phyloP scores from a whole-genome alignment of 2,113 vertebrate species.

The Meleagris gallopavo region DNA sequence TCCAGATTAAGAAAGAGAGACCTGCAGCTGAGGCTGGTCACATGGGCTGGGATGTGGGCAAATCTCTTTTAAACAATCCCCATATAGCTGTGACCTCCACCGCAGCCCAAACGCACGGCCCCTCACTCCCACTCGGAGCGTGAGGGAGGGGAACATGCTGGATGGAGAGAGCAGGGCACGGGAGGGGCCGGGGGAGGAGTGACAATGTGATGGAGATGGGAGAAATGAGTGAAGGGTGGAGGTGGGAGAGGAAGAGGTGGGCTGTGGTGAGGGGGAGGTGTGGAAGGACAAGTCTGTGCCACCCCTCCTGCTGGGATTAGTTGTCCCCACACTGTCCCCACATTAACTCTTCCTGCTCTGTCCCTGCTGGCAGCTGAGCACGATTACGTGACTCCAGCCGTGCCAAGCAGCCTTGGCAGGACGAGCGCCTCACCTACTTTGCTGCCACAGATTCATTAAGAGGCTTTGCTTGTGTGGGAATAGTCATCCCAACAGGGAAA shows the following conservation, averaged over 20 bases:
- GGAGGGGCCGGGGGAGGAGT: background rate
- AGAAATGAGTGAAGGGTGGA: background rate
- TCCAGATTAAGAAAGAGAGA: slow-evolving; percentile 90
- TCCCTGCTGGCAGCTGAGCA: slow-evolving; percentile 17
- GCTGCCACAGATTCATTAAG: slow-evolving; percentile 75
- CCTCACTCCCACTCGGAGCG: slow-evolving; percentile 32
- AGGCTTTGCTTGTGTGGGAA: slow-evolving; percentile 75
- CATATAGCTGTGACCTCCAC: slow-evolving; percentile 73
- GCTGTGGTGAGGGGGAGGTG: background rate
- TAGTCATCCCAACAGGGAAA: slow-evolving; percentile 54
- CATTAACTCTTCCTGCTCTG: slow-evolving; percentile 59
- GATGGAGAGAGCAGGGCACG: background rate
- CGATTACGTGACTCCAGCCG: slow-evolving; percentile 70
- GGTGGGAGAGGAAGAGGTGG: background rate
- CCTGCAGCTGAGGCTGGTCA: slow-evolving; percentile 86
- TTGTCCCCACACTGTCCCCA: slow-evolving; percentile 48
- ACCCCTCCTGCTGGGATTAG: slow-evolving; percentile 51
- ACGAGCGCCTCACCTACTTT: slow-evolving; percentile 60
- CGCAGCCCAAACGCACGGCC: slow-evolving; percentile 47
- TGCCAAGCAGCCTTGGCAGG: slow-evolving; percentile 75
- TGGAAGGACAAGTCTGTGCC: slow-evolving; percentile 39
- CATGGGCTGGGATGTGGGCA: slow-evolving; percentile 75
- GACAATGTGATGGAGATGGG: background rate
- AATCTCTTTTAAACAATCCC: slow-evolving; percentile 78
- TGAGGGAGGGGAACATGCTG: background rate